Conservation (phyloP, 1,140 invertebrate genomes). For the Ganaspis sp. region DNA sequence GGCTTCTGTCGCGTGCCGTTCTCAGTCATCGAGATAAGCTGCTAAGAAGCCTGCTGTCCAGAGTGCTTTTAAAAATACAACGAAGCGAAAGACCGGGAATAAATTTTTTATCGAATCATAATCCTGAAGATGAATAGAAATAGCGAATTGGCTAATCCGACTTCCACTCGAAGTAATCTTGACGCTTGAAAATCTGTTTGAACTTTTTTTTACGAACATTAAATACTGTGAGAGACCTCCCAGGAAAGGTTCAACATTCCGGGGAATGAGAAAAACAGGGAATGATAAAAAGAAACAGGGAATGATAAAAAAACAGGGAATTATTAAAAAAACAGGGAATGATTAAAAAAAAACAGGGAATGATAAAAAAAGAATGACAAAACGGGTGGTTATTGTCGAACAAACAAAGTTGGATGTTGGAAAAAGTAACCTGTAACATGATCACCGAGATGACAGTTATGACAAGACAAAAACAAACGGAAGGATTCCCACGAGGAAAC, state of each 20-base stretch:
- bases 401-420: conserved; percentile 26
- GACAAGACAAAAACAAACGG: conserved; percentile 11
- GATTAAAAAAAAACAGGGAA: too few species aligned
- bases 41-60: neutral
- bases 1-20: conserved; percentile 56
- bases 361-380: conserved; percentile 47
- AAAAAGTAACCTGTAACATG: conserved; percentile 8
- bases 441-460: conserved; percentile 19
- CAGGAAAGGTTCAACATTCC: too few species aligned
- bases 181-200: too few species aligned
- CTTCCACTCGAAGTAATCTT: too few species aligned
- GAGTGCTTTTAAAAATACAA: conserved; percentile 52
- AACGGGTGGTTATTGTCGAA: conserved; percentile 50
- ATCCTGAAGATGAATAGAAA: conserved; percentile 36
- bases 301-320: conserved; percentile 49
- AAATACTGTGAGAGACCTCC: neutral
- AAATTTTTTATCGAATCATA: conserved; percentile 53
- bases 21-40: conserved; percentile 52
- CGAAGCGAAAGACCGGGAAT: conserved; percentile 40
- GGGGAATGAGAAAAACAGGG: too few species aligned
- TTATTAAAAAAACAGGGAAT: conserved; percentile 40
- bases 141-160: too few species aligned
- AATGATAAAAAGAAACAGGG: conserved; percentile 47
- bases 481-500: conserved; percentile 11
- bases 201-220: too few species aligned